Conservation (phyloP, 2,888 invertebrate genomes). For the Apeira syringaria region DNA sequence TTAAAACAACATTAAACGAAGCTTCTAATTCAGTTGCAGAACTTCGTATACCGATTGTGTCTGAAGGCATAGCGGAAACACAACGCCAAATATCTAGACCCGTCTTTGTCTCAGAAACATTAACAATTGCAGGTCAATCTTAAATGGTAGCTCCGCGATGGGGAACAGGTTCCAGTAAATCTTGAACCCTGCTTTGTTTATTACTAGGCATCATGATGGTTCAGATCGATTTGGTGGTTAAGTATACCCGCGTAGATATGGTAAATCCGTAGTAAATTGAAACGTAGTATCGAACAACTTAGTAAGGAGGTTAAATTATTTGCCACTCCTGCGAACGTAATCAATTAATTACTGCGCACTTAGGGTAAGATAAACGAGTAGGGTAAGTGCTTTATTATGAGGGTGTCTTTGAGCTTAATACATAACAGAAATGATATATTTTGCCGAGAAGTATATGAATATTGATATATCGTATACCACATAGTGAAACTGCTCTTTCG, state of each 20-base stretch:
- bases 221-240: conserved; percentile 11
- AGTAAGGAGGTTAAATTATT: conserved; percentile 30
- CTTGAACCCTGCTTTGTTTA: conserved; percentile 1
- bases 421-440: no score
- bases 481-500: no score
- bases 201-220: background rate
- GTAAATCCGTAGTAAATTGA: conserved; percentile 56
- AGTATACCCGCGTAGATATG: conserved; percentile 20
- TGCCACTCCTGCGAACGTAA: conserved; percentile 18
- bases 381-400: background rate
- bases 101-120: conserved; percentile 1
- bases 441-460: no score
- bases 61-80: conserved; percentile 28
- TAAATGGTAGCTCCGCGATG: background rate
- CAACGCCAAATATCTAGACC: conserved; percentile 28
- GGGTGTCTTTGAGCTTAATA: no score
- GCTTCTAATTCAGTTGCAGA: conserved; percentile 12
- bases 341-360: conserved; percentile 22
- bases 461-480: no score
- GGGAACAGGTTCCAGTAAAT: conserved; percentile 1
- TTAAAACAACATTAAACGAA: conserved; percentile 14
- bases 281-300: conserved; percentile 46
- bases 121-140: conserved; percentile 3
- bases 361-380: conserved; percentile 11
- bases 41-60: conserved; percentile 25